Evolutionary conservation across 2,113 vertebrate genomes (phyloP).

Genomic region (Cyprinodon tularosa): DNA sequence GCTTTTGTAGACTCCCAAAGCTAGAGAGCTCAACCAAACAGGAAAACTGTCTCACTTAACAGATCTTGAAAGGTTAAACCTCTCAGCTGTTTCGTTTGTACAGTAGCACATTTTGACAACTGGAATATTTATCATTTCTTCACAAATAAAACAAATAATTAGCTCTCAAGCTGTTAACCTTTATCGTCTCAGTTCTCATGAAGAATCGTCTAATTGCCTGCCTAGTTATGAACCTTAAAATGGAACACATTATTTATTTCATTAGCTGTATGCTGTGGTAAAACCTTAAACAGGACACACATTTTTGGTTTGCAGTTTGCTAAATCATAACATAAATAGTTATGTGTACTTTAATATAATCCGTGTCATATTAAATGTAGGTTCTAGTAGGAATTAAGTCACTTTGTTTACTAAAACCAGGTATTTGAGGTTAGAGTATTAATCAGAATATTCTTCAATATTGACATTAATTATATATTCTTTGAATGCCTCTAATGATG

Average conservation of each 20-base stretch:
- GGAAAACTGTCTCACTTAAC: constrained; percentile 26
- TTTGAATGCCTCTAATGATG: too few species aligned
- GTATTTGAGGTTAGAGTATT: too few species aligned
- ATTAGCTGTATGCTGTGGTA: too few species aligned
- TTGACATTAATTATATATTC: too few species aligned
- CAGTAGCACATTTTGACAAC: neutral
- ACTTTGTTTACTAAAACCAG: too few species aligned
- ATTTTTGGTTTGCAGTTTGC: neutral
- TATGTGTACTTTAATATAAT: too few species aligned
- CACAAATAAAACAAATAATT: neutral
- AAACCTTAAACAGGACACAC: too few species aligned
- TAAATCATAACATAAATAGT: neutral
- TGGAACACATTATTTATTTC: neutral
- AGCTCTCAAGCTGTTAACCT: neutral
- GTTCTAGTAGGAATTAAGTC: too few species aligned
- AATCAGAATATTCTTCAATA: too few species aligned
- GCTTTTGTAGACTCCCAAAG: constrained; percentile 38
- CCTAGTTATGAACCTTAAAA: neutral
- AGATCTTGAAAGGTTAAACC: constrained; percentile 11
- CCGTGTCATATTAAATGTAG: too few species aligned
- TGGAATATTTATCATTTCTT: constrained; percentile 7
- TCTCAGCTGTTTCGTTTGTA: constrained; percentile 1
- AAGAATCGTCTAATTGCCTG: neutral
- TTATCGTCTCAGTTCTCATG: neutral
- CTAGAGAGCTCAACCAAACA: constrained; percentile 14